These are phyloP conservation scores for Trinectes maculatus DNA, from an alignment of 2,113 vertebrate genomes.

Conservation along the genomic window DNA sequence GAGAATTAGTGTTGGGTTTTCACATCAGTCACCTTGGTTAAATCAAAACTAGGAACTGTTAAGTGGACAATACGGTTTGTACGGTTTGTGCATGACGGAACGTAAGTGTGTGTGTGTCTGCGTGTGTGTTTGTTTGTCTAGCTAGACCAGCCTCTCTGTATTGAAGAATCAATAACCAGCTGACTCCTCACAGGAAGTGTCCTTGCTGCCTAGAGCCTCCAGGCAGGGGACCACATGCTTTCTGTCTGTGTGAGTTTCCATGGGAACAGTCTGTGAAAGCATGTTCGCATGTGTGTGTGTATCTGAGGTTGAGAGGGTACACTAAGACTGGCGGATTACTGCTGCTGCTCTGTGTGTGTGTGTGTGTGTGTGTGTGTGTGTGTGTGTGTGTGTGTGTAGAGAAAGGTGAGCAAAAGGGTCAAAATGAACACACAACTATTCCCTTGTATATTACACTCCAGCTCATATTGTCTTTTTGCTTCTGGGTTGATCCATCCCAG, in stretches of 20 bases:
- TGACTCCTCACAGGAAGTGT: slow-evolving; percentile 68
- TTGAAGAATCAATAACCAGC: slow-evolving; percentile 74
- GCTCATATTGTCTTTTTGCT: slow-evolving; percentile 43
- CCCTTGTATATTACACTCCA: too few relatives aligned
- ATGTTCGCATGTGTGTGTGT: slow-evolving; percentile 27
- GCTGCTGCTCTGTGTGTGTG: too few relatives aligned
- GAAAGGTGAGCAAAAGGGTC: slow-evolving; percentile 32
- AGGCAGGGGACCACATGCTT: slow-evolving; percentile 65
- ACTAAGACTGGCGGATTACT: slow-evolving; percentile 42
- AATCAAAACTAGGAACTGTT: background rate
- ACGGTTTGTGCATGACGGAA: background rate
- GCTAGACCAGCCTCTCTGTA: slow-evolving; percentile 38
- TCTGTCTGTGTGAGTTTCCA: slow-evolving; percentile 75
- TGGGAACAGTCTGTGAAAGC: slow-evolving; percentile 67
- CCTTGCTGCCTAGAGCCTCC: slow-evolving; percentile 52
- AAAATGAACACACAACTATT: slow-evolving; percentile 1
- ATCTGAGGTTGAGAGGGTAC: slow-evolving; percentile 34
- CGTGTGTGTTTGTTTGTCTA: slow-evolving; percentile 13
- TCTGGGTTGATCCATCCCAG: slow-evolving; percentile 65
- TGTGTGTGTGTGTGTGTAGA: slow-evolving; percentile 5
- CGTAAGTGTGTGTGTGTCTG: slow-evolving; percentile 6
- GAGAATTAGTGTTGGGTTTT: background rate
- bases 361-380: slow-evolving; percentile 25
- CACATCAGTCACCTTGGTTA: background rate
- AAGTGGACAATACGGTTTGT: slow-evolving; percentile 2